Evolutionary conservation across 2,797 vertebrate genomes (phyloP).

Genomic region (Ambastaia sidthimunki): DNA sequence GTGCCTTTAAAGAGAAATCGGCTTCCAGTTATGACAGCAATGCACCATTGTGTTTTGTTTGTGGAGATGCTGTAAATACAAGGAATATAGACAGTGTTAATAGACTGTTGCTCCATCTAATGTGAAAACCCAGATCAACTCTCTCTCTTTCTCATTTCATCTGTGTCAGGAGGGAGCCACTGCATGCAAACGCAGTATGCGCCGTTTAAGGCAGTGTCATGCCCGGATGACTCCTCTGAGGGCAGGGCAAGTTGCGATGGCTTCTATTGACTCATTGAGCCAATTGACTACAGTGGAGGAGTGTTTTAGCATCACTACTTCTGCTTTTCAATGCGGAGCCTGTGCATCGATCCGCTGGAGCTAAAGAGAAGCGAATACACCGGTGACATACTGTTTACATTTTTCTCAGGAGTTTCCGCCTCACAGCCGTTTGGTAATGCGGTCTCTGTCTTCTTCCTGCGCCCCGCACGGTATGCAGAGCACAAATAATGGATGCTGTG

Average conservation of each 20-base stretch:
- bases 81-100: background rate
- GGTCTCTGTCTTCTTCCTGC: conserved; percentile 20
- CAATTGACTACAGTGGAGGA: conserved; percentile 53
- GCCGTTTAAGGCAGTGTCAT: conserved; percentile 25
- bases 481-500: conserved; percentile 44
- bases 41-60: conserved; percentile 5
- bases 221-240: conserved; percentile 41
- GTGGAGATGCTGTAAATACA: conserved; percentile 2
- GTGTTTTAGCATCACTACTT: conserved; percentile 39
- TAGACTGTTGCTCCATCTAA: background rate
- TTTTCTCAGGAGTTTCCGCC: conserved; percentile 27
- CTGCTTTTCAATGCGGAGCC: conserved; percentile 41
- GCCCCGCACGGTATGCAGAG: conserved; percentile 2
- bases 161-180: background rate
- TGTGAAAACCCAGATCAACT: background rate
- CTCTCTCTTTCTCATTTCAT: background rate
- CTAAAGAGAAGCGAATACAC: conserved; percentile 41
- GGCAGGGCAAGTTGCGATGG: conserved; percentile 27
- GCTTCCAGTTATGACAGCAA: background rate
- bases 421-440: conserved; percentile 23
- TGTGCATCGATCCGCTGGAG: conserved; percentile 22
- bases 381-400: conserved; percentile 41
- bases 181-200: background rate
- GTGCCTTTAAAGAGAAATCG: conserved; percentile 8
- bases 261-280: conserved; percentile 51